Percentiles rank a stretch among this genome's conserved stretches.
phyloP scores from a whole-genome alignment of 2,797 vertebrate species.

The Epinephelus awoara region DNA sequence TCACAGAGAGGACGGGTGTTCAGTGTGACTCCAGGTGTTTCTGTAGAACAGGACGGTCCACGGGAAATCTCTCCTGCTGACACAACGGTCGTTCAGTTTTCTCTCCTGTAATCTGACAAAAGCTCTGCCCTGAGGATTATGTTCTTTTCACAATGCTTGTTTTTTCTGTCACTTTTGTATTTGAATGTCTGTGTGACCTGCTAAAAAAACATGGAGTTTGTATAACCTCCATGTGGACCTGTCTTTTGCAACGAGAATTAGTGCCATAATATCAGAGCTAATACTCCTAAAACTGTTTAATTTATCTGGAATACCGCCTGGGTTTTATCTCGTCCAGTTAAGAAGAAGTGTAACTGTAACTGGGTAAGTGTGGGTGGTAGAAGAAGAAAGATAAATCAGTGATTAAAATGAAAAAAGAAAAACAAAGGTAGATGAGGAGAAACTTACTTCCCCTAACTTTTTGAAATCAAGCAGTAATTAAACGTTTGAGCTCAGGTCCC shows the following conservation, averaged over 20 bases:
- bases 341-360: not conserved
- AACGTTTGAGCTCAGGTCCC: not conserved
- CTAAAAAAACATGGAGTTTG: not conserved
- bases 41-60: not conserved
- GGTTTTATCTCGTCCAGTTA: constrained; percentile 4
- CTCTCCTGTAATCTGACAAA: constrained; percentile 49
- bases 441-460: not conserved
- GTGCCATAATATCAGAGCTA: constrained; percentile 1
- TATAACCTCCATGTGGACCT: constrained; percentile 9
- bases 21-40: not conserved
- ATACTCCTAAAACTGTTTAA: not conserved
- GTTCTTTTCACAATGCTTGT: constrained; percentile 11
- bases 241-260: constrained; percentile 1
- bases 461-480: not conserved
- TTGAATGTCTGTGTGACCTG: not conserved
- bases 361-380: not conserved
- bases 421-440: not conserved
- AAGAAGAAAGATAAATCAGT: not conserved
- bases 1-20: not conserved
- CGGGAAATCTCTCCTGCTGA: constrained; percentile 1
- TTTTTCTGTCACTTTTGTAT: not conserved
- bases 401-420: not conserved
- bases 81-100: constrained; percentile 9
- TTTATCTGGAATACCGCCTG: constrained; percentile 2
- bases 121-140: constrained; percentile 42